phyloP scores from a whole-genome alignment of 2,113 vertebrate genomes.

The Heterocephalus glaber region DNA sequence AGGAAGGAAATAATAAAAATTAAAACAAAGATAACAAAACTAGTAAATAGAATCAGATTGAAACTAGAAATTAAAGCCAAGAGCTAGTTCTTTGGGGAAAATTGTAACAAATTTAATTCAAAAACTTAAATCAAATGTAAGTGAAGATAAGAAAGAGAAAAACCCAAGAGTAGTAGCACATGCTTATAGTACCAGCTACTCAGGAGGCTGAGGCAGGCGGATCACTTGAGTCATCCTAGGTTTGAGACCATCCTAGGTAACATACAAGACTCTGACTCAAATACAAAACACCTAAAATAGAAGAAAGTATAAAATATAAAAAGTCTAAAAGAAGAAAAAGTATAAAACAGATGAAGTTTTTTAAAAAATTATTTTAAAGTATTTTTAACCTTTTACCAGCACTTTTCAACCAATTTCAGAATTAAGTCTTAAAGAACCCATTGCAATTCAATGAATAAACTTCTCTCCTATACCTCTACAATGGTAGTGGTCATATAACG shows the following conservation, averaged over 20 bases:
- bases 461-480: neutral
- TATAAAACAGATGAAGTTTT: neutral
- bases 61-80: conserved; percentile 62
- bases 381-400: neutral
- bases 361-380: conserved; percentile 11
- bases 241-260: neutral
- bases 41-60: conserved; percentile 24
- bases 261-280: neutral
- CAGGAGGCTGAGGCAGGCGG: neutral
- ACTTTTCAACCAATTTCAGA: conserved; percentile 13
- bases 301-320: too few relatives aligned
- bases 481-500: neutral
- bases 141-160: neutral
- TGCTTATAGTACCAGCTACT: neutral
- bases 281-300: neutral
- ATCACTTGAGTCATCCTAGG: neutral
- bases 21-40: conserved; percentile 37
- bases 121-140: neutral
- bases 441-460: neutral
- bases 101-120: conserved; percentile 24
- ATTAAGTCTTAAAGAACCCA: neutral
- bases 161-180: neutral
- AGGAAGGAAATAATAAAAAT: conserved; percentile 50
- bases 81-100: neutral
- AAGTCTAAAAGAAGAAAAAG: neutral